These are phyloP conservation scores for Glyphotaelius pellucidus DNA, from an alignment of 2,888 invertebrate species.

Conservation along the genomic window DNA sequence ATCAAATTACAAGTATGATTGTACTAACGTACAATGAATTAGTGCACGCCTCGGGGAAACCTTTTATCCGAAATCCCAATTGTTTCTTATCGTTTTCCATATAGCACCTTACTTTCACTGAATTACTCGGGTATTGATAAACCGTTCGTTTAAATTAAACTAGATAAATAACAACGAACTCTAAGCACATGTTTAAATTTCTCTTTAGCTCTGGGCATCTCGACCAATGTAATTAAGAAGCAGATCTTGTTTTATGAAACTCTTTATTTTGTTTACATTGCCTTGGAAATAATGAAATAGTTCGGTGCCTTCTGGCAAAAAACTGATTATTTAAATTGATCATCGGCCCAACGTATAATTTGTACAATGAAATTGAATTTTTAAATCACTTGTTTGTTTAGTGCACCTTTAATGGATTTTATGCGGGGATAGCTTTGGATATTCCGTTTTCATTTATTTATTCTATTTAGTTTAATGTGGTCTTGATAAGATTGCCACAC, in stretches of 20 bases:
- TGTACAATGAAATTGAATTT: conserved; percentile 28
- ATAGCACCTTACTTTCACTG: conserved; percentile 48
- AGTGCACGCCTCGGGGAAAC: conserved; percentile 9
- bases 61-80: neutral
- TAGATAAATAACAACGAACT: conserved; percentile 38
- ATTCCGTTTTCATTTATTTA: neutral
- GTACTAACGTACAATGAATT: neutral
- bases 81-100: conserved; percentile 50
- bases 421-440: neutral
- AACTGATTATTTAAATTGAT: conserved; percentile 22
- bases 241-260: conserved; percentile 31
- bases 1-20: conserved; percentile 22
- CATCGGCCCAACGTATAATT: conserved; percentile 26
- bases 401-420: neutral
- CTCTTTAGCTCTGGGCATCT: conserved; percentile 39
- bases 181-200: conserved; percentile 47
- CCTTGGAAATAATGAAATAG: conserved; percentile 32
- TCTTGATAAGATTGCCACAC: neutral
- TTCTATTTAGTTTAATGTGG: neutral
- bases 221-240: conserved; percentile 47
- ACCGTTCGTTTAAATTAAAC: neutral
- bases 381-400: neutral
- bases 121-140: conserved; percentile 15
- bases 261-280: conserved; percentile 44
- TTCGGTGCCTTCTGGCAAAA: conserved; percentile 29